Evolutionary conservation across 1,140 invertebrate genomes (phyloP), one percentile per base, ranked within the genome.

Genomic region (Heliconius melpomene): DNA sequence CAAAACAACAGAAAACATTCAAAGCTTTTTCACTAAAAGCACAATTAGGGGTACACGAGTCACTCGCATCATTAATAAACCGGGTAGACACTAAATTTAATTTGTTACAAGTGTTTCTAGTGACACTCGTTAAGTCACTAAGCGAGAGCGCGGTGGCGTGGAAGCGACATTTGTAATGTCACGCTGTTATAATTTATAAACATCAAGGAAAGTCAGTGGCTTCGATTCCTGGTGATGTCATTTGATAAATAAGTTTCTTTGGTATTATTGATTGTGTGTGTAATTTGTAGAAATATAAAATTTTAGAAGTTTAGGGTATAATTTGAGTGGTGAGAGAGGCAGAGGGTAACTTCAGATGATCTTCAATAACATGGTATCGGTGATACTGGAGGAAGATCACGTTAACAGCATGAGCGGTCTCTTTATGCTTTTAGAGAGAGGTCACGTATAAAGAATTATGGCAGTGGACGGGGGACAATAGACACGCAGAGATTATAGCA

Each of bases 61-160:
- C 77, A 78, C 77, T 72, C 26, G 13, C 50, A 71, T 78, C 77
- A 78, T 78, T 78, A 78, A 78, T 78, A 78, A 57, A 78, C 23
- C 38, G 71, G 29, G 57, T 78, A 71, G 72, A 78, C 77, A 78
- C 70, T 38, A 54, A 77, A 16, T 73, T 78, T 78, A 71, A 78
- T 78, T 78, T 78, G 54, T 66, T 66, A 66, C 23, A 66, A 66
- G 60, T 66, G 60, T 29, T 26, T 66, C 46, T 72, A 73, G 52
- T 71, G 77, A 73, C 77, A 78, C 36, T 57, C 66, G 75, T 46
- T 76, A 13, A 73, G 71, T 72, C 71, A 60, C 75, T 76, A 76
- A 78, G 77, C 52, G 71, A 0, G 16, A 57, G 70, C 40, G 50
- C 77, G 36, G 77, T 57, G 46, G 38, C 50, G 20, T 76, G 75